A percentile compares a stretch with the other conserved stretches of the same genome.
Conservation (phyloP, 1,140 invertebrate species). For the Chrysoperla carnea region DNA sequence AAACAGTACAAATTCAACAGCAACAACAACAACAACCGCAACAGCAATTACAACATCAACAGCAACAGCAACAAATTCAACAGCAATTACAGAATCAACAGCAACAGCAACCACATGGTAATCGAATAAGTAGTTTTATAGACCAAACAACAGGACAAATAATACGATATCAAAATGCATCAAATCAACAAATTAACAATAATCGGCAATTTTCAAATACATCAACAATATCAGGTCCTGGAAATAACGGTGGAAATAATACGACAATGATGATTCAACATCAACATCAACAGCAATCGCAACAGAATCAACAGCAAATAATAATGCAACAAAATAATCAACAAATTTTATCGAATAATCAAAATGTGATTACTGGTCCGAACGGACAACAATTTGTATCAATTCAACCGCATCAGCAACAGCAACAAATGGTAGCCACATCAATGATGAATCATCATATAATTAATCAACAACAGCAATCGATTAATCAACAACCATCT, state of each 20-base stretch:
- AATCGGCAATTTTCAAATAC: too few species aligned
- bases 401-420: conserved; percentile 21
- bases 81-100: conserved; percentile 17
- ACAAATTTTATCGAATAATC: too few species aligned
- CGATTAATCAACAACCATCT: too few species aligned
- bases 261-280: conserved; percentile 18
- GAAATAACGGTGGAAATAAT: conserved; percentile 5
- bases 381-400: conserved; percentile 26
- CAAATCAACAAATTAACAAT: too few species aligned
- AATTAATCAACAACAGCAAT: neutral
- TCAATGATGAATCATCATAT: conserved; percentile 1
- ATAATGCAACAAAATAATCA: conserved; percentile 9
- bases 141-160: conserved; percentile 16
- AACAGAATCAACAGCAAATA: conserved; percentile 19
- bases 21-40: conserved; percentile 20
- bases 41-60: conserved; percentile 16
- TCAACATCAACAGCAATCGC: conserved; percentile 12
- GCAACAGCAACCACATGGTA: conserved; percentile 17
- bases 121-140: conserved; percentile 16
- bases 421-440: conserved; percentile 16
- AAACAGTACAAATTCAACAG: conserved; percentile 8
- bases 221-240: conserved; percentile 12
- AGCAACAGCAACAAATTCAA: conserved; percentile 16
- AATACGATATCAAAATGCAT: neutral
- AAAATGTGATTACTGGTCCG: conserved; percentile 18